Percentiles rank a stretch among this genome's conserved stretches.
Conservation (phyloP, 2,113 vertebrate species). For the Sus scrofa region DNA sequence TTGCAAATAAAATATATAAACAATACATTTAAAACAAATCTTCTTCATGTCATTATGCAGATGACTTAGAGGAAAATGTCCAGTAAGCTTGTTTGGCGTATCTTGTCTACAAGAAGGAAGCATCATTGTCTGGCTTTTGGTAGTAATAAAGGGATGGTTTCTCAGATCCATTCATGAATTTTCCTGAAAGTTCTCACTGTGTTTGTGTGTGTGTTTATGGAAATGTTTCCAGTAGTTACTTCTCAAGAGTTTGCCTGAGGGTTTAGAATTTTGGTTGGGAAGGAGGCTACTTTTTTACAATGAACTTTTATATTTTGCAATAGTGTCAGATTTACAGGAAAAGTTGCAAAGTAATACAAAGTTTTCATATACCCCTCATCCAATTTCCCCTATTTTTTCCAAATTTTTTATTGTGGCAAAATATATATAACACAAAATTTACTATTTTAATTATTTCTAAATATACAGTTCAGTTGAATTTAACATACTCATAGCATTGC, state of each 20-base stretch:
- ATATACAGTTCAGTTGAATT: background rate
- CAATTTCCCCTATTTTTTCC: background rate
- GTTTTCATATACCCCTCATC: background rate
- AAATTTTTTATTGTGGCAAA: background rate
- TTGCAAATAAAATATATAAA: too few relatives aligned
- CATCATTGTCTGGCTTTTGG: background rate
- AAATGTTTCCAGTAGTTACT: background rate
- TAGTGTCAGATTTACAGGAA: background rate
- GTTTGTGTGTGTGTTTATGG: background rate
- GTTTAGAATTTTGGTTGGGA: background rate
- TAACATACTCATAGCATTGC: background rate
- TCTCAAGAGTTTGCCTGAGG: background rate
- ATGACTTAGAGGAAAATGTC: background rate
- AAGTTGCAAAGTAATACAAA: background rate
- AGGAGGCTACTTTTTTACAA: background rate
- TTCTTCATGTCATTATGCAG: background rate
- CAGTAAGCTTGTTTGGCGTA: background rate
- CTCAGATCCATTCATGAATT: background rate
- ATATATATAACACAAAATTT: background rate
- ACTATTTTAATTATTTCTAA: background rate
- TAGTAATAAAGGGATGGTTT: background rate
- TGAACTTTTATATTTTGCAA: background rate
- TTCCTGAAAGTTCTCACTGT: background rate
- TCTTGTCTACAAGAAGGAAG: slow-evolving; percentile 5
- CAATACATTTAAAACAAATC: background rate